phyloP scores from a whole-genome alignment of 2,113 vertebrate genomes.

The Daubentonia madagascariensis region DNA sequence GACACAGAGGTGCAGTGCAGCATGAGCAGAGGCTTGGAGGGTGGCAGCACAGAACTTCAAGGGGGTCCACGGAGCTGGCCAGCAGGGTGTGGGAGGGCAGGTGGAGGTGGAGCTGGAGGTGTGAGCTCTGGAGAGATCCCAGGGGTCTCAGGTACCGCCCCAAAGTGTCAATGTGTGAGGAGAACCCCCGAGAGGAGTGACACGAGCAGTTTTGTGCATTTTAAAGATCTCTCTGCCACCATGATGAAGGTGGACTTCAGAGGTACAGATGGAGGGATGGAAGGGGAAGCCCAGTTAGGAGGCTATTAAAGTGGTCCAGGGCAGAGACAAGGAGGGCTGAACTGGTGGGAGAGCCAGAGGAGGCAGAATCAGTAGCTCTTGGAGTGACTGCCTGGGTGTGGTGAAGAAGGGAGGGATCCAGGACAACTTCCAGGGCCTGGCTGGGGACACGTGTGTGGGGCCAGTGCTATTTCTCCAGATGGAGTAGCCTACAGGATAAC shows the following conservation, averaged over 20 bases:
- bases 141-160: not conserved
- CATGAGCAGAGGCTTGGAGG: not conserved
- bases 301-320: not conserved
- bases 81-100: not conserved
- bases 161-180: not conserved
- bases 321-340: not conserved
- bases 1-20: not conserved
- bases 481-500: not conserved
- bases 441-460: not conserved
- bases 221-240: not conserved
- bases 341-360: not conserved
- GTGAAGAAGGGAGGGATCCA: not conserved
- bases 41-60: not conserved
- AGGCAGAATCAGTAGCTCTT: not conserved
- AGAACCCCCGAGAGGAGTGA: not conserved
- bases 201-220: not conserved
- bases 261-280: too few relatives aligned
- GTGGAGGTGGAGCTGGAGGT: not conserved
- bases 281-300: not conserved
- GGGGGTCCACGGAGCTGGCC: not conserved
- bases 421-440: not conserved
- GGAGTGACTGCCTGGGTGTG: not conserved
- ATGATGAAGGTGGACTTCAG: not conserved
- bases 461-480: not conserved
- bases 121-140: not conserved